Evolutionary conservation across 2,113 vertebrate genomes (phyloP).

Genomic region (Bucco capensis): DNA sequence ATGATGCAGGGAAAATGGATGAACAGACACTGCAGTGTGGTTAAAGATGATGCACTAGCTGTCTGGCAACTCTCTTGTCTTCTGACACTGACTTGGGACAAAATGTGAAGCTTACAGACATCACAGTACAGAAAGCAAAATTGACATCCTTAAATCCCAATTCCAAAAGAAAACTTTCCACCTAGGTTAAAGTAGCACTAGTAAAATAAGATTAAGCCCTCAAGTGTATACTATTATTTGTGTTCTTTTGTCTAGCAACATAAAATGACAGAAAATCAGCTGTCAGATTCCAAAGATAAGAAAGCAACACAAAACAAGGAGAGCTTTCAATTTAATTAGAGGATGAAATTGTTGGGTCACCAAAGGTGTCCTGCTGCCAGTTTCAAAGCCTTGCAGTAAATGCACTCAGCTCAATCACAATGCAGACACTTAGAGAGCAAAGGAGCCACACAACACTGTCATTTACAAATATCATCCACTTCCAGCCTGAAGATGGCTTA

Average conservation of each 20-base stretch:
- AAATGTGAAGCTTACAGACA: neutral
- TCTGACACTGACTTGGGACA: neutral
- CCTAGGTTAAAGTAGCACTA: neutral
- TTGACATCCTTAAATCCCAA: neutral
- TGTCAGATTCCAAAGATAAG: neutral
- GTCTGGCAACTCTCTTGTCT: neutral
- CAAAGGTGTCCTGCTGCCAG: neutral
- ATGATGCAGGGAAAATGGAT: neutral
- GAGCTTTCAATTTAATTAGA: neutral
- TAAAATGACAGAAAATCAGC: neutral
- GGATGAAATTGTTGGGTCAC: neutral
- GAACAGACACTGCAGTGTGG: neutral
- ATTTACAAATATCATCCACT: neutral
- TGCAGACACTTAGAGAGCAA: accelerated
- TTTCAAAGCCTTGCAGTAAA: neutral
- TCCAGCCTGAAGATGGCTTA: neutral
- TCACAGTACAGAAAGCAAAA: neutral
- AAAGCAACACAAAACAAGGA: neutral
- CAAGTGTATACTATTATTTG: neutral
- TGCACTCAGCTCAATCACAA: neutral
- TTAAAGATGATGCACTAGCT: neutral
- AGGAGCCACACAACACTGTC: neutral
- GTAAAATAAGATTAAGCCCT: neutral
- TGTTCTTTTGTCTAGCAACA: neutral
- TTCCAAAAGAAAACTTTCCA: neutral